Evolutionary conservation across 2,113 vertebrate genomes (phyloP).

Genomic region (Fulmarus glacialis): DNA sequence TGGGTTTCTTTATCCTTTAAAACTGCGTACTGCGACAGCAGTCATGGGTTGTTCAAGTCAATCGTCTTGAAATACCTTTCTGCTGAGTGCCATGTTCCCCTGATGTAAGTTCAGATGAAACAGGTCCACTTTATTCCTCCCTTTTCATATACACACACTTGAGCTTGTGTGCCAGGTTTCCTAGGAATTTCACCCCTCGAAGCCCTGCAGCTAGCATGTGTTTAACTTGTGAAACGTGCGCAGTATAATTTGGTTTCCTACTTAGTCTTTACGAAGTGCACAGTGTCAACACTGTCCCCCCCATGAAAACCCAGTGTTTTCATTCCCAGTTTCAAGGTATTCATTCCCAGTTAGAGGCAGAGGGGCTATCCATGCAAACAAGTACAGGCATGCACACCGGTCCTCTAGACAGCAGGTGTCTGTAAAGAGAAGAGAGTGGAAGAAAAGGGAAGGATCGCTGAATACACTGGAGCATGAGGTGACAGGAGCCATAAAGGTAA

Average conservation of each 20-base stretch:
- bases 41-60: background rate
- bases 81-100: background rate
- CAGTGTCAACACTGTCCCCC: background rate
- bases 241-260: background rate
- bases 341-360: background rate
- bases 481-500: background rate
- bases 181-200: background rate
- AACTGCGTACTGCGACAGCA: background rate
- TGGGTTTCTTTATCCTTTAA: background rate
- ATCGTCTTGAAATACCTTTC: background rate
- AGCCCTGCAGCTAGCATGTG: background rate
- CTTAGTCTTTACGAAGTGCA: background rate
- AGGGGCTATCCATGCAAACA: background rate
- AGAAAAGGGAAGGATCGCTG: background rate
- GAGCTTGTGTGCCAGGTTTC: background rate
- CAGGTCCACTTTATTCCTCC: background rate
- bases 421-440: background rate
- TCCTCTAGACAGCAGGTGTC: background rate
- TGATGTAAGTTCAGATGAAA: background rate
- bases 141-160: background rate
- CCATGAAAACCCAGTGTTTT: background rate
- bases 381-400: accelerated
- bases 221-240: background rate
- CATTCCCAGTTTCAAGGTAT: background rate
- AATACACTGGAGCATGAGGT: background rate